Base-by-base conservation (phyloP, 2,888 invertebrate genomes). In the Anoncus sp. region DNA sequence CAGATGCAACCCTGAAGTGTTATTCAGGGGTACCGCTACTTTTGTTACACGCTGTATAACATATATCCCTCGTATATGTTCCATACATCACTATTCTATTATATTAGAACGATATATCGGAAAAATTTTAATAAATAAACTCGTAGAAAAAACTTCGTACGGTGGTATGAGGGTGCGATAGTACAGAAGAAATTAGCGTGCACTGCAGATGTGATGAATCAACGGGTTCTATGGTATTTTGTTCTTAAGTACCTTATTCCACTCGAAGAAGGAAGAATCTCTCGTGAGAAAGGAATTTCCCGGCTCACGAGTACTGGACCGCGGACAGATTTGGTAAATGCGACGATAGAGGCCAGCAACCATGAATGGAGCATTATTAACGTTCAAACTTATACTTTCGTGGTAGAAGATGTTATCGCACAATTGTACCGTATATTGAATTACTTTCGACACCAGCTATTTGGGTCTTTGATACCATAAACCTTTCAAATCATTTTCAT, bases 281-380 rank as follows among this genome's bases (percentile, higher is more conserved):
- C 47, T 40, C 27, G 62, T 38, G 57, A 35, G 43, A 47, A 35
- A 57, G 63, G 69, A 69, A 75, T 69, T 63, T 63, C 63, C 69
- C 69, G 40, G 63, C n/a, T n/a, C n/a, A 43, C 47, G 57, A 40
- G 55, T 53, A 75, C 67, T 55, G 49, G 59, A 70, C 69, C 59
- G 65, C 65, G 51, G 71, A 75, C 53, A 60, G 51, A 75, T 71
- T 65, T 49, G 59, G 40, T 43, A 70, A 65, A 63, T 59, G 75
- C 65, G 22, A 59, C 70, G 63, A 63, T 59, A 49, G 65, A 51
- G 38, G 7, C n/a, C 60, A 2, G 16, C 40, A 22, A 24, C 31
- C 40, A 27, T 59, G 31, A 22, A 31, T 51, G 43, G 49, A 51
- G 47, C 49, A 53, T 60, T 51, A 70, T 71, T 71, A 65, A 57